Conservation (phyloP, 2,888 invertebrate species). For the Thereva nobilitata region DNA sequence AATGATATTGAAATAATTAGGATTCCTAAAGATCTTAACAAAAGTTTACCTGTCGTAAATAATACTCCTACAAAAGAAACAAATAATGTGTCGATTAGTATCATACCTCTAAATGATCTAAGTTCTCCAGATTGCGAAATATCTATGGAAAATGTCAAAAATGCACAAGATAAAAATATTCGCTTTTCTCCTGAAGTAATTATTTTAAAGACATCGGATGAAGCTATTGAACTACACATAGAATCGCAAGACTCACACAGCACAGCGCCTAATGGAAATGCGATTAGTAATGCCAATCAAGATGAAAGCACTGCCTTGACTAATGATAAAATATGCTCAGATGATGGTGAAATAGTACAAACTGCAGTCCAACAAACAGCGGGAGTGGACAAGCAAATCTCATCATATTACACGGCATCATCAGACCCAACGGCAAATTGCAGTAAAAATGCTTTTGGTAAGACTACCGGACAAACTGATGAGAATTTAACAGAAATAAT, state of each 20-base stretch:
- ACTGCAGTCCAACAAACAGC: conserved; percentile 43
- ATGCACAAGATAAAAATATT: background rate
- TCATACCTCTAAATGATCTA: no score
- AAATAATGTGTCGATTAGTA: no score
- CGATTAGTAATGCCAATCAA: background rate
- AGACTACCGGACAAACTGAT: conserved; percentile 56
- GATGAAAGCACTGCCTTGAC: conserved; percentile 18
- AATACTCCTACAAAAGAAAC: no score
- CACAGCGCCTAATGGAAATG: no score
- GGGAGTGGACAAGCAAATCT: conserved; percentile 43
- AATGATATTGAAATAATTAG: no score
- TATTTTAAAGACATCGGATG: background rate
- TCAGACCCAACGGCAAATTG: conserved; percentile 27
- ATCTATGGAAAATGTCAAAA: conserved; percentile 46
- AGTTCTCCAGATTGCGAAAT: conserved; percentile 34
- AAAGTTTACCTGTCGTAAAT: no score
- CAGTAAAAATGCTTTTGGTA: background rate
- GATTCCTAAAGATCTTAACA: no score
- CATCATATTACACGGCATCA: conserved; percentile 42
- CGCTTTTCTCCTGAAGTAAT: no score
- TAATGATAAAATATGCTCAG: conserved; percentile 11
- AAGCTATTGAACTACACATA: conserved; percentile 3
- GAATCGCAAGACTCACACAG: background rate
- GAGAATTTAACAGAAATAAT: conserved; percentile 91
- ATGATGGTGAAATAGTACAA: conserved; percentile 39